Base-by-base conservation (phyloP, 2,797 vertebrate species). In the Takifugu rubripes region DNA sequence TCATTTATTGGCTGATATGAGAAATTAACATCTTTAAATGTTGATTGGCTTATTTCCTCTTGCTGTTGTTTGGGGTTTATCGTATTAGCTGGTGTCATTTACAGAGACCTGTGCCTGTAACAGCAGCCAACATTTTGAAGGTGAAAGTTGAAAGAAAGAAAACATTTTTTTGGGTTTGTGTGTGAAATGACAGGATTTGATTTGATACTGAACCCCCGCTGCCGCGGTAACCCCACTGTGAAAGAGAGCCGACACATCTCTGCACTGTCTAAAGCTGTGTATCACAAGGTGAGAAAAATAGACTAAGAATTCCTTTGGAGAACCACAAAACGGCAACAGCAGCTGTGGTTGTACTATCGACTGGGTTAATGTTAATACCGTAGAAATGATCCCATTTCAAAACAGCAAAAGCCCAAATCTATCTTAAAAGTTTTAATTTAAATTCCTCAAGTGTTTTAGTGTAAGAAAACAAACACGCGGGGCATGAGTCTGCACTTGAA, bases 161-260 rank as follows among this genome's bases (percentile, higher is more conserved):
- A 49, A 17, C 5, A n/a, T n/a, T 4, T 53, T 47, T 47, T 48
- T 21, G 21, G 21, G 40, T 45, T 31, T 64, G 40, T 5, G 3
- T 1, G n/a, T 54, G 42, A 52, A 24, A 57, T 59, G 69, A 53
- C 67, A 56, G 53, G 63, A 70, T 69, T 60, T 3, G 64, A 68
- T 70, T 58, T 49, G 72, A 72, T 54, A 61, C 14, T 61, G 78
- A 76, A 62, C 61, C 59, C 70, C 75, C 59, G 64, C 65, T 62
- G 63, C 54, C 66, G 56, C 14, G 25, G 70, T 74, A 73, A 72
- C 74, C 80, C 75, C 79, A 67, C 73, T 71, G 78, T 68, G 77
- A 65, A 79, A 75, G 72, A 77, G 58, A 72, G 78, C 70, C 84
- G 84, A 86, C 79, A 80, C 75, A 81, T 82, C 82, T 79, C 66